A percentile compares a stretch with the other conserved stretches of the same genome.
These are phyloP conservation scores for Varecia variegata DNA, from an alignment of 2,797 vertebrate species.

Conservation along the genomic window DNA sequence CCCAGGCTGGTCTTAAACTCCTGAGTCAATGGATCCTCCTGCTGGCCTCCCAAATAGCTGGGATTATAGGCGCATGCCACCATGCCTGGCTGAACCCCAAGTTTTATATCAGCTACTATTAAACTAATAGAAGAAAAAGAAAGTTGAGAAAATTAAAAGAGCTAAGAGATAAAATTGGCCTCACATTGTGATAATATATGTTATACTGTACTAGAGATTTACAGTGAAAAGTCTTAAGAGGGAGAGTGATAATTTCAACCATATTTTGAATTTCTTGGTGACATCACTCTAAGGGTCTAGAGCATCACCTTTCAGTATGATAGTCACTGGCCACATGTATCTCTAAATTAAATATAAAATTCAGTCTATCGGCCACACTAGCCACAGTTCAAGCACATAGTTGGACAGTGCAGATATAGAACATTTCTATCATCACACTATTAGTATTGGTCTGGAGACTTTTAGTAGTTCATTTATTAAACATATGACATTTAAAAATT, in stretches of 20 bases:
- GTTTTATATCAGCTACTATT: not conserved
- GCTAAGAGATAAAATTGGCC: not conserved
- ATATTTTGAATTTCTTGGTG: conserved; percentile 16
- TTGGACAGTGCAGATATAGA: not conserved
- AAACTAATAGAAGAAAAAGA: not conserved
- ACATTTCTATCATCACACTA: not conserved
- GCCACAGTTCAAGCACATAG: not conserved
- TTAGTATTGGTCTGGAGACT: not conserved
- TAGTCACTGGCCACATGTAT: not conserved
- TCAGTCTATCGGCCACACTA: not conserved
- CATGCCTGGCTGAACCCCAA: not conserved
- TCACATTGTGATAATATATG: not conserved
- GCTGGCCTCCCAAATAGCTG: not conserved
- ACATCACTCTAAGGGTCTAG: not conserved
- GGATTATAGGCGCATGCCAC: not conserved
- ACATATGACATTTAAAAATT: not conserved
- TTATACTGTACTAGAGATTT: not conserved
- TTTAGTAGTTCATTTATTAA: conserved; percentile 35
- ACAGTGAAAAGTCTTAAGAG: not conserved
- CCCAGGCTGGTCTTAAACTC: too few relatives aligned
- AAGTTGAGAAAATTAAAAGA: conserved; percentile 2
- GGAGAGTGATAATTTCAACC: not conserved
- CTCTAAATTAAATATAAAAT: conserved; percentile 29
- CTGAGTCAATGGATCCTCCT: too few relatives aligned
- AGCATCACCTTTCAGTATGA: not conserved